Conservation (phyloP, 2,888 invertebrate species). For the Rutpela maculata region DNA sequence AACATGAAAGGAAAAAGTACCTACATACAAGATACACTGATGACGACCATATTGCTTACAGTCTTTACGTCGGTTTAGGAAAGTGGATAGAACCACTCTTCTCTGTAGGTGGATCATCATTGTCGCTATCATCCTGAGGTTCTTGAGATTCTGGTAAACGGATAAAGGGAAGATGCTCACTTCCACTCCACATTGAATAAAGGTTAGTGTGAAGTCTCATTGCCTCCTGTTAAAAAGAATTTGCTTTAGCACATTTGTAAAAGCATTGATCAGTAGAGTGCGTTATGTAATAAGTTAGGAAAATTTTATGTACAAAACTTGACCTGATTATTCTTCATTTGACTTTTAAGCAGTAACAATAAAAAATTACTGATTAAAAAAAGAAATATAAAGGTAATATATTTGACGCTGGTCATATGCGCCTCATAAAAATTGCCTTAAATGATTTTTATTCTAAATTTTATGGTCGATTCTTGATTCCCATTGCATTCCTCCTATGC, state of each 20-base stretch:
- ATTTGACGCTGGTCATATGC: no score
- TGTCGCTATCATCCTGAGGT: slow-evolving; percentile 73
- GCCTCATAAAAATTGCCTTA: no score
- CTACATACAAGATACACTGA: neutral
- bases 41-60: slow-evolving; percentile 8
- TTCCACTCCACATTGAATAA: slow-evolving; percentile 75
- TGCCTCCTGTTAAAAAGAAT: slow-evolving; percentile 66
- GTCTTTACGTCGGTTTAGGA: slow-evolving; percentile 70
- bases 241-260: neutral
- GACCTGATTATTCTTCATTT: no score
- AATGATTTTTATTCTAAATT: no score
- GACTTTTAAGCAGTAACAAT: no score
- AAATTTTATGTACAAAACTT: no score
- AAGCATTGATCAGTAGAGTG: neutral
- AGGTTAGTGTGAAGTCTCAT: slow-evolving; percentile 71
- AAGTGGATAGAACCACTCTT: slow-evolving; percentile 67
- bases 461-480: no score
- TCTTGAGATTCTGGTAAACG: slow-evolving; percentile 74
- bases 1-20: neutral
- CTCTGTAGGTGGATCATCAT: slow-evolving; percentile 71
- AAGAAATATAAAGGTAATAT: no score
- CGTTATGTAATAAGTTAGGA: no score
- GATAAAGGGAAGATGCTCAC: slow-evolving; percentile 73
- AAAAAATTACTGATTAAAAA: no score
- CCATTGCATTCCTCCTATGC: no score